Evolutionary conservation across 2,888 invertebrate species (phyloP), one percentile per base, ranked within the genome.

Genomic region (Heterodera filipjevi): DNA sequence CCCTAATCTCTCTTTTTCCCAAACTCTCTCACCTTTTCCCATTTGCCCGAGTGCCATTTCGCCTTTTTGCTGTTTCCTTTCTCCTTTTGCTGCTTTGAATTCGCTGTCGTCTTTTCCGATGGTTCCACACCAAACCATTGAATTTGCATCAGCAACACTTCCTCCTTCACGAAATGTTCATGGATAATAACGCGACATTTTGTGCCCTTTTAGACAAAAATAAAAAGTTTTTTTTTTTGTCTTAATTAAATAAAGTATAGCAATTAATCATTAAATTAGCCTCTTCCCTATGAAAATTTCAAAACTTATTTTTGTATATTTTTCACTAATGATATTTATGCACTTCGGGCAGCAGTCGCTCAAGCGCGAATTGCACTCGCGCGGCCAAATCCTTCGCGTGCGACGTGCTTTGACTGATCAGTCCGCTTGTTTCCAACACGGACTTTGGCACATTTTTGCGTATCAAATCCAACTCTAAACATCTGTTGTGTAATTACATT

Each of bases 291-390:
- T n/a, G n/a, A n/a, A n/a, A n/a, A n/a, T n/a, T n/a, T n/a, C n/a
- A n/a, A n/a, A n/a, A n/a, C n/a, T n/a, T n/a, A n/a, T n/a, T n/a
- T n/a, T n/a, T n/a, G n/a, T n/a, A n/a, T n/a, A n/a, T n/a, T n/a
- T n/a, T n/a, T n/a, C n/a, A n/a, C n/a, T n/a, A n/a, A n/a, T n/a
- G n/a, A n/a, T n/a, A n/a, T n/a, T 53, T 53, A 53, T 33, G 8
- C 32, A 82, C 82, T 68, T 84, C 80, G 5, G 87, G 86, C 66
- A 88, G 74, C 19, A 86, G 74, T 19, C 82, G 79, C 71, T 87
- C 87, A 66, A 88, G 83, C 12, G 86, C 86, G 68, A 84, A 84
- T 78, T 87, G 87, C 77, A 87, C 81, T 30, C 84, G 82, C 14
- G 81, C 81, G 5, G 85, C 86, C 77, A 87, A 87, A 73, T 87